Evolutionary conservation across 2,113 vertebrate species (phyloP).

Genomic region (Mola mola): DNA sequence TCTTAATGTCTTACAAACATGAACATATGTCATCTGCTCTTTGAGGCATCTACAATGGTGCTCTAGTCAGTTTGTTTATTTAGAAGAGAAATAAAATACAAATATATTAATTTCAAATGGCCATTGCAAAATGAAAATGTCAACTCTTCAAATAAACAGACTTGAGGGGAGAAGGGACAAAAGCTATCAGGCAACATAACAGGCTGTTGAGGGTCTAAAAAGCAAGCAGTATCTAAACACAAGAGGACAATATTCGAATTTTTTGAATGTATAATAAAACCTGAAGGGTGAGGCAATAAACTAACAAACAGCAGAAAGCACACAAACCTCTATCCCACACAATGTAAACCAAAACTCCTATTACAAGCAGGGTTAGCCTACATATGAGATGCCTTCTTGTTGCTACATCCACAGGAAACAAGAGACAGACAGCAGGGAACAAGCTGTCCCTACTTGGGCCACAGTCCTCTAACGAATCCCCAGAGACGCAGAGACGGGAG

Average conservation of each 20-base stretch:
- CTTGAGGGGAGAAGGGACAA: conserved; percentile 48
- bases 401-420: conserved; percentile 75
- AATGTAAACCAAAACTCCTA: conserved; percentile 60
- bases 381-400: conserved; percentile 83
- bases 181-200: conserved; percentile 52
- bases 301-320: conserved; percentile 78
- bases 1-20: too few relatives aligned
- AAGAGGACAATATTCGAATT: conserved; percentile 28
- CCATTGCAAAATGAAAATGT: conserved; percentile 12
- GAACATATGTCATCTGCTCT: conserved; percentile 3
- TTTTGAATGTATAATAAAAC: too few relatives aligned
- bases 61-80: conserved; percentile 59
- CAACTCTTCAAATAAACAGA: conserved; percentile 72
- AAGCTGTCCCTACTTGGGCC: conserved; percentile 84
- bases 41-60: conserved; percentile 3
- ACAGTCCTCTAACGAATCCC: conserved; percentile 79
- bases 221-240: conserved; percentile 64
- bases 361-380: conserved; percentile 85
- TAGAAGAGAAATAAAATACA: conserved; percentile 39
- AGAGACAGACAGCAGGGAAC: conserved; percentile 81
- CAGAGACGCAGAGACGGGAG: conserved; percentile 78
- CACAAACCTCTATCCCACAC: conserved; percentile 73
- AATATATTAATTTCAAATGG: conserved; percentile 3
- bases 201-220: conserved; percentile 43
- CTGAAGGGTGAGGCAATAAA: conserved; percentile 50